Percentiles rank a stretch among this genome's conserved stretches.
Evolutionary conservation across 1,140 invertebrate species (phyloP).

Genomic region (Euura lappo): DNA sequence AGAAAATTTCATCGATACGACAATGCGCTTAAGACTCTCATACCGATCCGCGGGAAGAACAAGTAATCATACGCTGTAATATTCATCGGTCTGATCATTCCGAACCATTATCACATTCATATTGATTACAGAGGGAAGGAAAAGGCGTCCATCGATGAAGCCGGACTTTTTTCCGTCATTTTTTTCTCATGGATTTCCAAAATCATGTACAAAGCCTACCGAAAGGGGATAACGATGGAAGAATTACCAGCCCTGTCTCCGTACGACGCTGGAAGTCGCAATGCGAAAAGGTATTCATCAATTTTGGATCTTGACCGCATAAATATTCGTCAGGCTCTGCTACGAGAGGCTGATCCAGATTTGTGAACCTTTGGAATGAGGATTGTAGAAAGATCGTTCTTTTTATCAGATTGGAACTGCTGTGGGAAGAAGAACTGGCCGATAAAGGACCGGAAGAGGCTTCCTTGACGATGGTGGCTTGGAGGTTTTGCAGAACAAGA

Average conservation of each 20-base stretch:
- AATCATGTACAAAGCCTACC: conserved; percentile 24
- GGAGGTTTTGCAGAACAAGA: conserved; percentile 61
- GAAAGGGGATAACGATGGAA: conserved; percentile 16
- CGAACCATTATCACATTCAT: background rate
- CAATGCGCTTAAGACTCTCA: conserved; percentile 41
- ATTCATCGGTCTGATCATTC: conserved; percentile 8
- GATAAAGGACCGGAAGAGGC: conserved; percentile 36
- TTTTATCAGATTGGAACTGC: conserved; percentile 53
- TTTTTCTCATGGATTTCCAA: conserved; percentile 20
- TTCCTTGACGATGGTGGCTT: too few relatives aligned
- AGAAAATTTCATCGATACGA: conserved; percentile 30
- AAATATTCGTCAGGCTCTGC: background rate
- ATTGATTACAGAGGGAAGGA: conserved; percentile 29
- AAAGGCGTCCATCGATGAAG: conserved; percentile 32
- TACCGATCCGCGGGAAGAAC: conserved; percentile 34
- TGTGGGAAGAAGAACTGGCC: conserved; percentile 67
- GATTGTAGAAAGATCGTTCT: background rate
- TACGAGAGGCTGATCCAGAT: background rate
- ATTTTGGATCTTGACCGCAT: background rate
- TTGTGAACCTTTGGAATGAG: background rate
- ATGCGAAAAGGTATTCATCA: conserved; percentile 15
- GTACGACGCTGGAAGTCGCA: conserved; percentile 21
- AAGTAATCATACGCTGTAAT: conserved; percentile 30
- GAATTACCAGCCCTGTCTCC: conserved; percentile 46
- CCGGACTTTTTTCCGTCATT: conserved; percentile 36